Evolutionary conservation across 2,113 vertebrate species (phyloP).

Genomic region (Phasianus colchicus): DNA sequence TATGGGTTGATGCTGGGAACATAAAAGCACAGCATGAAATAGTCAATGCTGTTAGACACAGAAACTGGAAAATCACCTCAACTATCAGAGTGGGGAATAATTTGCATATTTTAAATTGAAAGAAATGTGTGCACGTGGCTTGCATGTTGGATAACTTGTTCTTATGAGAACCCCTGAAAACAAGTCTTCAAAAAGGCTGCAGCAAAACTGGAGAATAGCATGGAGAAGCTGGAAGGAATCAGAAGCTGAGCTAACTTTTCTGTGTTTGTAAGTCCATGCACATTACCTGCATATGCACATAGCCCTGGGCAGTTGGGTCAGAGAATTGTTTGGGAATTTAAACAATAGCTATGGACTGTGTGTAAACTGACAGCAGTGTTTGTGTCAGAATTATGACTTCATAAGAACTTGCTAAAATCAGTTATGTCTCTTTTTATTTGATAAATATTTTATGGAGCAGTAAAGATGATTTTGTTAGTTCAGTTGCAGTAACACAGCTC

Average conservation of each 20-base stretch:
- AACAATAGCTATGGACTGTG: background rate
- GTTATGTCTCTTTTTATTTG: background rate
- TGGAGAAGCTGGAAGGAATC: background rate
- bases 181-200: background rate
- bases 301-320: background rate
- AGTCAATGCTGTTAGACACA: background rate
- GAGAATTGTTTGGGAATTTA: background rate
- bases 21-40: background rate
- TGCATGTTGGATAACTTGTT: background rate
- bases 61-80: background rate
- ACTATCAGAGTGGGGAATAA: background rate
- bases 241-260: background rate
- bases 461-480: background rate
- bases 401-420: background rate
- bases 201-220: background rate
- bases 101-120: background rate
- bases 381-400: background rate
- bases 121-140: background rate
- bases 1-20: background rate
- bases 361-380: background rate
- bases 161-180: background rate
- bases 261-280: background rate
- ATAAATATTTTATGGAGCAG: background rate
- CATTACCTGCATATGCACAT: rapidly evolving
- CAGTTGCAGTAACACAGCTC: background rate